Conservation (phyloP, 2,113 vertebrate genomes). For the Nothobranchius furzeri region DNA sequence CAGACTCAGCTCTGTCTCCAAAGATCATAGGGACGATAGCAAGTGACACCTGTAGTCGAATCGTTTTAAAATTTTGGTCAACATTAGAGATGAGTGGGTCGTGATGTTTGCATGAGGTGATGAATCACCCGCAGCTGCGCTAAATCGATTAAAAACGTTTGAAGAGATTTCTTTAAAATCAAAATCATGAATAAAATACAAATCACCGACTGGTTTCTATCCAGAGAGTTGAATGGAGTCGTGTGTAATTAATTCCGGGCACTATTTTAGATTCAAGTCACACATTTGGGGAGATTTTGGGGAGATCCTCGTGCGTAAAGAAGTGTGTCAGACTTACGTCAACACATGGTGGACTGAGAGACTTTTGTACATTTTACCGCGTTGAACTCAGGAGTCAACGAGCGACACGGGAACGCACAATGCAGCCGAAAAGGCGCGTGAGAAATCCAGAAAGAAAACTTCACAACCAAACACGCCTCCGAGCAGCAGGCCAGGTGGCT, state of each 20-base stretch:
- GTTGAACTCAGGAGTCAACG: conserved; percentile 1
- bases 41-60: too few species aligned
- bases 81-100: conserved; percentile 31
- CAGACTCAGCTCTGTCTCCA: too few species aligned
- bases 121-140: conserved; percentile 60
- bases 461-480: conserved; percentile 1
- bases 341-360: conserved; percentile 30
- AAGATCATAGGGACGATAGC: too few species aligned
- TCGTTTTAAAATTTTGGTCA: conserved; percentile 2
- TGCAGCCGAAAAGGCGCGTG: background rate
- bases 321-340: conserved; percentile 61
- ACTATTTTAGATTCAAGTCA: conserved; percentile 21
- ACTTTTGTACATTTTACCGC: conserved; percentile 21
- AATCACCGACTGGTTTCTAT: background rate
- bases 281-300: conserved; percentile 42
- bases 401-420: background rate
- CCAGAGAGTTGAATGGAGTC: conserved; percentile 18
- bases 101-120: conserved; percentile 44
- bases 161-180: conserved; percentile 7
- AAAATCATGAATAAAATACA: too few species aligned
- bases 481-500: conserved; percentile 14
- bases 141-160: conserved; percentile 23
- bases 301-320: conserved; percentile 69
- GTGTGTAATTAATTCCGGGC: conserved; percentile 30
- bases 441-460: conserved; percentile 2